Percentiles rank a stretch among this genome's conserved stretches.
Conservation (phyloP, 2,113 vertebrate genomes). For the Coregonus clupeaformis region DNA sequence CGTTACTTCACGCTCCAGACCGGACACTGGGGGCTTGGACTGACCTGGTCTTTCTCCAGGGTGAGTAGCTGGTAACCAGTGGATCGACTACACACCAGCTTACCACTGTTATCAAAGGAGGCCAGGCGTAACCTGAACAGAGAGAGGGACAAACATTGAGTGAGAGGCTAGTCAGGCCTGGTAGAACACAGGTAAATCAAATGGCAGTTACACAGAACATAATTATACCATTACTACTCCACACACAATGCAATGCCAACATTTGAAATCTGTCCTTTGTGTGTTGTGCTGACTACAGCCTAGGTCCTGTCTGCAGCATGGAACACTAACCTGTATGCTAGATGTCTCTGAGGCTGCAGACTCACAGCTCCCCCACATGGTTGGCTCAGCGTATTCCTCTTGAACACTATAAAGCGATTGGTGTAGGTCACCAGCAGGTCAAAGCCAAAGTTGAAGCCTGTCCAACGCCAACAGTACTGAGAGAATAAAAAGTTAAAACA, state of each 20-base stretch:
- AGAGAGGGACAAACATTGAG: conserved; percentile 1
- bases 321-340: conserved; percentile 86
- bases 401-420: conserved; percentile 94
- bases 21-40: too few species aligned
- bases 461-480: conserved; percentile 99
- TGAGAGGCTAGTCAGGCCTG: neutral
- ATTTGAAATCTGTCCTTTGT: too few species aligned
- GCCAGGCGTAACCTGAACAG: conserved; percentile 84
- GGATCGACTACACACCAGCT: conserved; percentile 86
- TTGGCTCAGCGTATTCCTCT: conserved; percentile 93
- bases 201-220: too few species aligned
- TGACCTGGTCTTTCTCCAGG: too few species aligned
- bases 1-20: too few species aligned
- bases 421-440: conserved; percentile 95
- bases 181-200: too few species aligned
- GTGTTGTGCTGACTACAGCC: too few species aligned
- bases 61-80: conserved; percentile 76
- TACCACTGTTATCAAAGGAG: conserved; percentile 91
- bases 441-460: conserved; percentile 95
- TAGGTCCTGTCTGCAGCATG: neutral
- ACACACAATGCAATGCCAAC: too few species aligned
- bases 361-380: conserved; percentile 92
- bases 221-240: too few species aligned
- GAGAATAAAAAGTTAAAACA: neutral
- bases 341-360: conserved; percentile 84